These are phyloP conservation scores for Thereva nobilitata DNA, from an alignment of 2,888 invertebrate species.

Conservation along the genomic window DNA sequence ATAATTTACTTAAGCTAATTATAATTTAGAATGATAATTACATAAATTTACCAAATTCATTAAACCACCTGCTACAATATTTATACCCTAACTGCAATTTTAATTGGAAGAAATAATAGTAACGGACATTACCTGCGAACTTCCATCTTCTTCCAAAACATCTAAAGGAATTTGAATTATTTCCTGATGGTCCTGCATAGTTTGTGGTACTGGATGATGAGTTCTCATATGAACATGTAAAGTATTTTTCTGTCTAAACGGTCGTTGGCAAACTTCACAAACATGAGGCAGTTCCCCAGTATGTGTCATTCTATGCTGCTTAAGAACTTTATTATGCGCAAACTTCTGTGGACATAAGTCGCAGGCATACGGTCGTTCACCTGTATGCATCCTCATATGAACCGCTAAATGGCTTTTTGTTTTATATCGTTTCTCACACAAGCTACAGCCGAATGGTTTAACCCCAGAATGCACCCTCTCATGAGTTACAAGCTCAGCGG, in stretches of 20 bases:
- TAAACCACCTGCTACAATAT: too few species aligned
- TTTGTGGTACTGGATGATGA: slow-evolving; percentile 4
- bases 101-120: too few species aligned
- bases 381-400: slow-evolving; percentile 39
- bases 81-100: too few species aligned
- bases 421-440: slow-evolving; percentile 40
- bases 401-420: slow-evolving; percentile 41
- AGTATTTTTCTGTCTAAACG: slow-evolving; percentile 40
- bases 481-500: slow-evolving; percentile 39
- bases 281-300: slow-evolving; percentile 39
- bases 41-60: too few species aligned
- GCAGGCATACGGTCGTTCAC: slow-evolving; percentile 39
- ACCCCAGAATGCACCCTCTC: slow-evolving; percentile 37
- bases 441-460: slow-evolving; percentile 38
- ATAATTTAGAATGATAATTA: too few species aligned
- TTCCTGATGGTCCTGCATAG: too few species aligned
- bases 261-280: slow-evolving; percentile 36
- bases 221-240: slow-evolving; percentile 38
- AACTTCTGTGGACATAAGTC: slow-evolving; percentile 40
- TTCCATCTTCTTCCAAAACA: too few species aligned
- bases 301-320: slow-evolving; percentile 41
- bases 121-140: too few species aligned
- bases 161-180: too few species aligned
- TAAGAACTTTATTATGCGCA: slow-evolving; percentile 40
- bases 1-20: too few species aligned